Base-by-base conservation (phyloP, 2,888 invertebrate species). In the Troglohyphantes excavatus region DNA sequence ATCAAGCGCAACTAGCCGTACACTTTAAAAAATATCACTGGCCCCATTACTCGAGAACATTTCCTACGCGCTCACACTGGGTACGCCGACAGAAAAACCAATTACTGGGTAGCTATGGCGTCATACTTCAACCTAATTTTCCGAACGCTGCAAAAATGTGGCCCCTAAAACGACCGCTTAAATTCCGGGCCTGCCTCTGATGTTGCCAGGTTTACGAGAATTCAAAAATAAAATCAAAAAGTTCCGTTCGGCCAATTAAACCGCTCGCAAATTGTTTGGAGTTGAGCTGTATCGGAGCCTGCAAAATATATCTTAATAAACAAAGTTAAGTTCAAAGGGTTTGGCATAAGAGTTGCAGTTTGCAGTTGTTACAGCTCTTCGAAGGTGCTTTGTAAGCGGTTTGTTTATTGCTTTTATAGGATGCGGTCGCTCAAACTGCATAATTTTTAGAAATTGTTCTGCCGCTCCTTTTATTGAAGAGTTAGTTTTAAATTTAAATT, bases 241-340 rank as follows among this genome's bases (percentile, higher is more conserved):
- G n/a, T 33, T 59, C 23, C 39, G 43, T 33, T 67, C 84, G 63
- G 65, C 84, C 84, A 84, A 84, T 84, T 84, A 84, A 68, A 67
- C 53, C 29, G n/a, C 63, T 63, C 27, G 39, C 63, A 70, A 82
- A 70, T 70, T 70, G 82, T 67, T 70, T 17, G 82, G 82, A 61
- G 73, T 73, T 23, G 39, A 63, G 70, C 21, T 83, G 13, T 33
- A n/a, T 39, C 19, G 68, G n/a, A 27, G 43, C 27, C 17, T 53
- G 53, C 67, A 46, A 67, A 67, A 79, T 83, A 73, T 73, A 61
- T 83, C 83, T 83, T 73, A 63, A 73, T 83, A 63, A 83, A 83
- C 33, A 46, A 39, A 46, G 39, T 53, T 2, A 17, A n/a, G 53
- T 53, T 53, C 53, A 53, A 53, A 53, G 53, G 9, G 53, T 53